Conservation (phyloP, 2,888 invertebrate genomes). For the Caenorhabditis parvicauda region DNA sequence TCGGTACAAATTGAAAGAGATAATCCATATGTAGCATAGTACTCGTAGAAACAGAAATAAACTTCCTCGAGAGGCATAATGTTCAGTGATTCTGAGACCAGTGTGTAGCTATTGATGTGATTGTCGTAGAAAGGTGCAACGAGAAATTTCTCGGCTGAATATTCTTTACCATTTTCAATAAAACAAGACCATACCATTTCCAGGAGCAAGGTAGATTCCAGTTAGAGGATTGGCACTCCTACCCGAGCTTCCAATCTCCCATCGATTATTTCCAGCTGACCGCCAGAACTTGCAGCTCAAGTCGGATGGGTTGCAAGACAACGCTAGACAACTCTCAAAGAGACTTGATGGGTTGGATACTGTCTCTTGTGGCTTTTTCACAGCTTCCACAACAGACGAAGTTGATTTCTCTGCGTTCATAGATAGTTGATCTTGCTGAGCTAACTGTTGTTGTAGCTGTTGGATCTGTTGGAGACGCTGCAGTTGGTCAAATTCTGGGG, state of each 20-base stretch:
- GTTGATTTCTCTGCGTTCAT: no score
- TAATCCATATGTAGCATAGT: slow-evolving; percentile 41
- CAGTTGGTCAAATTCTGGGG: no score
- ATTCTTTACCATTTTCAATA: not conserved
- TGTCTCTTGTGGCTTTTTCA: slow-evolving; percentile 12
- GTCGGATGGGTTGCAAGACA: slow-evolving; percentile 48
- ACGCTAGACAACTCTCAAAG: slow-evolving; percentile 38
- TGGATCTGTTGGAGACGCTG: no score
- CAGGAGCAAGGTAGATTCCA: slow-evolving; percentile 37
- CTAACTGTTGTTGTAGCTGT: not conserved
- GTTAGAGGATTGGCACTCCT: slow-evolving; percentile 44
- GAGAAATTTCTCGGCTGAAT: slow-evolving; percentile 38
- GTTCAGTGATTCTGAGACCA: slow-evolving; percentile 35
- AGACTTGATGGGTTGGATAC: slow-evolving; percentile 27
- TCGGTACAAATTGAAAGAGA: slow-evolving; percentile 44
- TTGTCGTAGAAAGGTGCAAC: slow-evolving; percentile 41
- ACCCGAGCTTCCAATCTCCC: slow-evolving; percentile 48
- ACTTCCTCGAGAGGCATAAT: slow-evolving; percentile 38
- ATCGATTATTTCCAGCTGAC: slow-evolving; percentile 45
- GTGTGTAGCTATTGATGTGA: slow-evolving; percentile 37
- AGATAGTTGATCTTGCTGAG: slow-evolving; percentile 5
- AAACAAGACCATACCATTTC: slow-evolving; percentile 26
- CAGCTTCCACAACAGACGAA: not conserved
- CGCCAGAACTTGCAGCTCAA: slow-evolving; percentile 52
- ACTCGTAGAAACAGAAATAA: slow-evolving; percentile 53